A percentile compares a stretch with the other conserved stretches of the same genome.
Evolutionary conservation across 2,888 invertebrate species (phyloP).

Genomic region (Arge pagana): DNA sequence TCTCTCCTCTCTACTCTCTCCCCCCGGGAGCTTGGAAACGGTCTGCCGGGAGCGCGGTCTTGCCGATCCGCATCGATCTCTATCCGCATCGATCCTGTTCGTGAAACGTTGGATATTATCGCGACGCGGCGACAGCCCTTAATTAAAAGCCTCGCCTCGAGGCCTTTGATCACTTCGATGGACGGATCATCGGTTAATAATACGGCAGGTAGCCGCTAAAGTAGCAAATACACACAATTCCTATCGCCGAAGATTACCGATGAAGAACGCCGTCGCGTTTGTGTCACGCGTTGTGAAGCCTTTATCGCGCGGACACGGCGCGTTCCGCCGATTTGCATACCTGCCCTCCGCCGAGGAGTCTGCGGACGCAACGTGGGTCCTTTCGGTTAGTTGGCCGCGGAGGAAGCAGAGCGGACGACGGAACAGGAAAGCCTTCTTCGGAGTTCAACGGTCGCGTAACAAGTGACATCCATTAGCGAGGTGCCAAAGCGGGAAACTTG

Average conservation of each 20-base stretch:
- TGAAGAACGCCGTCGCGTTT: constrained; percentile 7
- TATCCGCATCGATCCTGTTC: too few species aligned
- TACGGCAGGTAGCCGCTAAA: constrained; percentile 13
- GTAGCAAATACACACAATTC: constrained; percentile 21
- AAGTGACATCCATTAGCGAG: constrained; percentile 11
- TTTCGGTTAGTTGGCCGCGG: too few species aligned
- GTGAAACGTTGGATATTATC: constrained; percentile 20
- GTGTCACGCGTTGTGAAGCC: constrained; percentile 24
- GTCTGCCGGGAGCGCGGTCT: too few species aligned
- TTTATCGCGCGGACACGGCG: constrained; percentile 38
- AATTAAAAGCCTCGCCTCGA: constrained; percentile 19
- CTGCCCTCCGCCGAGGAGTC: constrained; percentile 21
- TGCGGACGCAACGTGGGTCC: too few species aligned
- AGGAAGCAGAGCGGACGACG: too few species aligned
- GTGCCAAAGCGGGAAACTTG: too few species aligned
- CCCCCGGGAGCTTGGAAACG: too few species aligned
- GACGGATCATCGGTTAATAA: constrained; percentile 9
- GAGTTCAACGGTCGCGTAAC: constrained; percentile 3
- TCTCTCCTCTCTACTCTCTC: too few species aligned
- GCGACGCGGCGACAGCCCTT: constrained; percentile 20
- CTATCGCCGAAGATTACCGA: constrained; percentile 17
- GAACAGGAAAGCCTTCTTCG: too few species aligned
- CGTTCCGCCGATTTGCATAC: constrained; percentile 41
- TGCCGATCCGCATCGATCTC: too few species aligned
- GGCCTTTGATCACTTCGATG: constrained; percentile 10